A percentile compares a stretch with the other conserved stretches of the same genome.
These are phyloP conservation scores for Montipora capricornis DNA, from an alignment of 64 coral and sea anemone species.

Conservation along the genomic window DNA sequence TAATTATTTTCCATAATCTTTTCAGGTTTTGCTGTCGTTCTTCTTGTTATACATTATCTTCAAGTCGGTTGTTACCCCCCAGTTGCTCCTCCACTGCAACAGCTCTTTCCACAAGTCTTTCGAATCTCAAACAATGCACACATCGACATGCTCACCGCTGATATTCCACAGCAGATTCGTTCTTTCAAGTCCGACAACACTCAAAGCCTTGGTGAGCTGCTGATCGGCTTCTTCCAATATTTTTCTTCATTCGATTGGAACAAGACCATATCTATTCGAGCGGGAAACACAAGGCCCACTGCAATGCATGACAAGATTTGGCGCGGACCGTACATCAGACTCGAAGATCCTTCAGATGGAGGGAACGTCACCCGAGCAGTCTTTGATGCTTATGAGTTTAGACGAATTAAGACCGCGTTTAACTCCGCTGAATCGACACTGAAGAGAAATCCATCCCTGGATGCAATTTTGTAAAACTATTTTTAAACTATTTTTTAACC, in stretches of 20 bases:
- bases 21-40: slow-evolving; percentile 38
- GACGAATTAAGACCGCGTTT: slow-evolving; percentile 33
- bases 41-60: slow-evolving; percentile 33
- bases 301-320: slow-evolving; percentile 26
- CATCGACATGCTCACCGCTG: slow-evolving; percentile 13
- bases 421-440: background rate
- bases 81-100: slow-evolving; percentile 10
- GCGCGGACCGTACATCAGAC: slow-evolving; percentile 34
- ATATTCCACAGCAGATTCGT: slow-evolving; percentile 4
- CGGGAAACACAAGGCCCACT: background rate
- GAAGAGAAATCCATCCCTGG: background rate
- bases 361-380: slow-evolving; percentile 37
- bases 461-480: background rate
- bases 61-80: background rate
- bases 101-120: slow-evolving; percentile 15
- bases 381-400: slow-evolving; percentile 35
- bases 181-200: slow-evolving; percentile 27
- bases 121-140: background rate
- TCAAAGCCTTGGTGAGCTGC: slow-evolving; percentile 35
- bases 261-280: slow-evolving; percentile 20
- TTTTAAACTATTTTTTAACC: background rate
- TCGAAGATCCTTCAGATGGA: slow-evolving; percentile 43
- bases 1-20: background rate
- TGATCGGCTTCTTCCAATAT: slow-evolving; percentile 38
- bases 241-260: slow-evolving; percentile 4